Percentiles rank a stretch among this genome's conserved stretches.
phyloP scores from a whole-genome alignment of 1,140 invertebrate species.

The Nasonia vitripennis region DNA sequence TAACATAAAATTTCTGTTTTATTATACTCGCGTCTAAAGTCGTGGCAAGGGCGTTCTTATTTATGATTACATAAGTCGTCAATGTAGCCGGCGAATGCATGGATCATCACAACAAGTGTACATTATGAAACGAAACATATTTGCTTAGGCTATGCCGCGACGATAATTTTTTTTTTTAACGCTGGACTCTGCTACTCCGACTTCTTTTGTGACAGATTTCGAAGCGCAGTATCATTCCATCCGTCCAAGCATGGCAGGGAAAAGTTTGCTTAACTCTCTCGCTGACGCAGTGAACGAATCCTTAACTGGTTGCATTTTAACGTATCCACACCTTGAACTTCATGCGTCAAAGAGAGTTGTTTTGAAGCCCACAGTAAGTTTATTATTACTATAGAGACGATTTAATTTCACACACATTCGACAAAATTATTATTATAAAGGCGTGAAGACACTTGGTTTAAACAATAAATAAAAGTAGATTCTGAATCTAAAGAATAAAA shows the following conservation, averaged over 20 bases:
- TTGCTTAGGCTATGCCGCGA: neutral
- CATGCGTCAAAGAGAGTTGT: slow-evolving; percentile 80
- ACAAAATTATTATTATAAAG: no score
- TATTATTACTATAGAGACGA: slow-evolving; percentile 29
- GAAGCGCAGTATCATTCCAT: neutral
- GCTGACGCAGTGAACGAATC: slow-evolving; percentile 82
- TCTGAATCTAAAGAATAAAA: neutral
- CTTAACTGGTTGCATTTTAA: slow-evolving; percentile 79
- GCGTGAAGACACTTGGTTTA: no score
- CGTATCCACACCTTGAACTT: slow-evolving; percentile 79
- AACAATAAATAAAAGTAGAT: neutral
- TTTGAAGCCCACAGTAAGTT: slow-evolving; percentile 72
- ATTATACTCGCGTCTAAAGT: neutral
- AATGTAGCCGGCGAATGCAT: neutral
- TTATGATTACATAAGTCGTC: neutral
- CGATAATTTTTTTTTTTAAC: slow-evolving; percentile 29
- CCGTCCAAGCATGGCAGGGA: slow-evolving; percentile 60
- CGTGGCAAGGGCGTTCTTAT: neutral
- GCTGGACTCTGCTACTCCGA: neutral
- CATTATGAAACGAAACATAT: neutral
- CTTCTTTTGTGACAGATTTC: neutral
- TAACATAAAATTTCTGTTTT: neutral
- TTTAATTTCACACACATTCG: neutral
- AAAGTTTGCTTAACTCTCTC: slow-evolving; percentile 81
- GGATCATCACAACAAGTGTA: neutral